phyloP scores from a whole-genome alignment of 2,113 vertebrate genomes.

The Pituophis catenifer region DNA sequence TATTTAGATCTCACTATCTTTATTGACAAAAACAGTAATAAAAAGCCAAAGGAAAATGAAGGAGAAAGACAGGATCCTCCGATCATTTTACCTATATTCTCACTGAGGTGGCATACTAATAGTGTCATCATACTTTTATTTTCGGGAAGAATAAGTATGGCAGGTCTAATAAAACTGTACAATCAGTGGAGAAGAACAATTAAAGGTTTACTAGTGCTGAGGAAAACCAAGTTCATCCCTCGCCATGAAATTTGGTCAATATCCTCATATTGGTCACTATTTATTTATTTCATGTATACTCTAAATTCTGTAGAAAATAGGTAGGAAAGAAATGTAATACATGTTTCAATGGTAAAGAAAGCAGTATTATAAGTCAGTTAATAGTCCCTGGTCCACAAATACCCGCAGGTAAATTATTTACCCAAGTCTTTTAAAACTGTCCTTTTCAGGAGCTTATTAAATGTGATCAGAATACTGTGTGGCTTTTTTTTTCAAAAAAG shows the following conservation, averaged over 20 bases:
- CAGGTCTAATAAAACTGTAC: not conserved
- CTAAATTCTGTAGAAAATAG: not conserved
- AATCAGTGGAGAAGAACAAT: not conserved
- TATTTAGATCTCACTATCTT: slow-evolving; percentile 16
- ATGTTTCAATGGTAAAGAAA: not conserved
- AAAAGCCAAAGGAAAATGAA: not conserved
- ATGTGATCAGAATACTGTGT: not conserved
- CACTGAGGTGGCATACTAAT: not conserved
- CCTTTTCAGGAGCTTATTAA: not conserved
- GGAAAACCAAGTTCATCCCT: not conserved
- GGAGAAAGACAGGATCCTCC: not conserved
- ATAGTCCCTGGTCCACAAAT: not conserved
- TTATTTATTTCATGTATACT: not conserved
- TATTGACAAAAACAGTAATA: slow-evolving; percentile 4
- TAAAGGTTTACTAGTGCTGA: not conserved
- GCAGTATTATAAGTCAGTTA: not conserved
- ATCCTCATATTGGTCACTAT: not conserved
- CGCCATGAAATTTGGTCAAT: not conserved
- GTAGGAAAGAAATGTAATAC: not conserved
- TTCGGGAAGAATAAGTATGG: not conserved
- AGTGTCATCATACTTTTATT: too few relatives aligned
- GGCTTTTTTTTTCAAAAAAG: not conserved
- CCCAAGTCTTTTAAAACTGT: not conserved
- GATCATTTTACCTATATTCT: not conserved
- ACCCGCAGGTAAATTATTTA: not conserved